A percentile compares a stretch with the other conserved stretches of the same genome.
phyloP scores from a whole-genome alignment of 2,797 vertebrate genomes.

The Melanogrammus aeglefinus region DNA sequence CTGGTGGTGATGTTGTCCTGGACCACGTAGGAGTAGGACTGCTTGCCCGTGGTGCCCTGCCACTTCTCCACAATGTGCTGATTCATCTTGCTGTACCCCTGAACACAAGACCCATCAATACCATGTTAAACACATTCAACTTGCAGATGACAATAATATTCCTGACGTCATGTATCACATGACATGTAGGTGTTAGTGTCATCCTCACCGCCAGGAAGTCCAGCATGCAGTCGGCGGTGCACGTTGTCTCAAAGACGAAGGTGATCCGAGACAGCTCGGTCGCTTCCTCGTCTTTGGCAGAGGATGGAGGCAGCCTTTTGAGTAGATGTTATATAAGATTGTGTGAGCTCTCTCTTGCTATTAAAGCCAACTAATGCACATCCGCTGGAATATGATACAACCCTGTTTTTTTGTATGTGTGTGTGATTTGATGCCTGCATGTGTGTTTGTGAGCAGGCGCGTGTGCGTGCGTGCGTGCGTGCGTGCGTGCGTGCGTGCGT shows the following conservation, averaged over 20 bases:
- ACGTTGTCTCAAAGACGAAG: constrained; percentile 90
- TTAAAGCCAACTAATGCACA: not conserved
- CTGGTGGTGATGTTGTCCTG: constrained; percentile 81
- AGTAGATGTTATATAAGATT: not conserved
- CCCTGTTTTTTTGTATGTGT: not conserved
- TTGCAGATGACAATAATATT: not conserved
- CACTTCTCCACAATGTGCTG: constrained; percentile 84
- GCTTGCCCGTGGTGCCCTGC: constrained; percentile 81
- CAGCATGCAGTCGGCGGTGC: constrained; percentile 82
- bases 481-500: not conserved
- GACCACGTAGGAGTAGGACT: constrained; percentile 88
- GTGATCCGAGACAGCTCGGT: constrained; percentile 84
- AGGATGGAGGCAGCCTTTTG: constrained; percentile 74
- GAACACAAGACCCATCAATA: not conserved
- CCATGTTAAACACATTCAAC: not conserved
- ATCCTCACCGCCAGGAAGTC: constrained; percentile 86
- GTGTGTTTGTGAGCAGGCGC: not conserved
- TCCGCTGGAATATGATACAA: not conserved
- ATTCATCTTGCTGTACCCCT: constrained; percentile 83
- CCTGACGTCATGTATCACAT: not conserved
- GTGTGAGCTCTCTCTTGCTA: not conserved
- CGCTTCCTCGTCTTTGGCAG: constrained; percentile 70
- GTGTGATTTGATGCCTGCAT: not conserved
- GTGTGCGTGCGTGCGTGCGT: not conserved
- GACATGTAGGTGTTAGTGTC: not conserved